Percentiles rank a stretch among this genome's conserved stretches.
phyloP scores from a whole-genome alignment of 2,113 vertebrate species.

The Atractosteus spatula region DNA sequence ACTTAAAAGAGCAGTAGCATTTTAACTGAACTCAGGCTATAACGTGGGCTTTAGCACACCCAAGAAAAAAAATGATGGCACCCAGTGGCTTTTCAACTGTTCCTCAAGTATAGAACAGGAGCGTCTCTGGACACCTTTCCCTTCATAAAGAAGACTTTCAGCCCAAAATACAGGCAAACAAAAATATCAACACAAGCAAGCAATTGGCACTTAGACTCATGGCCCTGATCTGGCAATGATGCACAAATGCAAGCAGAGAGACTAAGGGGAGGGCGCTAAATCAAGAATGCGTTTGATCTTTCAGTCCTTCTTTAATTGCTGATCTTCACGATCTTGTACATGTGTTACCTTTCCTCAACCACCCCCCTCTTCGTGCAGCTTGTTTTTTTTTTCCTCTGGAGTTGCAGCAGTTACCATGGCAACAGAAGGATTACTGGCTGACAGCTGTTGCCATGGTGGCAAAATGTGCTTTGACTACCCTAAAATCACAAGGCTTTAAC shows the following conservation, averaged over 20 bases:
- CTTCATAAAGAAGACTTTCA: neutral
- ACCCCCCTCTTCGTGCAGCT: constrained; percentile 26
- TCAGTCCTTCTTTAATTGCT: neutral
- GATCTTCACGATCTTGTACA: neutral
- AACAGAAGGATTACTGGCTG: constrained; percentile 62
- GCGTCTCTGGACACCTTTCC: constrained; percentile 38
- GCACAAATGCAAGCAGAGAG: neutral
- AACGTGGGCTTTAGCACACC: neutral
- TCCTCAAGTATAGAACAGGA: no score
- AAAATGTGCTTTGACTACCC: constrained; percentile 43
- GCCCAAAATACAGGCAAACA: neutral
- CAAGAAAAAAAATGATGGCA: no score
- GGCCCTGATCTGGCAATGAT: neutral
- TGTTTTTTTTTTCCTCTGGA: constrained; percentile 33
- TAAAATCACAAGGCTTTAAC: constrained; percentile 20
- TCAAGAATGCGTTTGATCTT: constrained; percentile 3
- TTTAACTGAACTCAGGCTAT: no score
- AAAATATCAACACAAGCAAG: neutral
- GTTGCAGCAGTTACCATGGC: constrained; percentile 71
- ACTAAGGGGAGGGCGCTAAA: neutral
- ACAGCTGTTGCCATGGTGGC: constrained; percentile 66
- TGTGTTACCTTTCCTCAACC: neutral
- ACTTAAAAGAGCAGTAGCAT: no score
- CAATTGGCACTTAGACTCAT: neutral
- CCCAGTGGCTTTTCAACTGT: neutral